Conservation (phyloP, 1,140 invertebrate species). For the Aphaenogaster floridana region DNA sequence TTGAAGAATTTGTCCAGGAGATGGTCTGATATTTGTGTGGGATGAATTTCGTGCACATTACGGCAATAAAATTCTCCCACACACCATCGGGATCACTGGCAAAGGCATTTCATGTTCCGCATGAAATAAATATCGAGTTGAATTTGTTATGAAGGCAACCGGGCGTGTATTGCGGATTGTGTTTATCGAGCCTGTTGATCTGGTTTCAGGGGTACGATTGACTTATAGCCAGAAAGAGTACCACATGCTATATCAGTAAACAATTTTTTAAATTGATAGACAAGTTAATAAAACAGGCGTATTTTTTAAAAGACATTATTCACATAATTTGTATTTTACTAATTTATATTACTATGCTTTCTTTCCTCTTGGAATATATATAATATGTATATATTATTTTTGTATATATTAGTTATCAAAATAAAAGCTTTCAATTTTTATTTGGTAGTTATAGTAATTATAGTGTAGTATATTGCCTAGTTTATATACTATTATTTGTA, state of each 20-base stretch:
- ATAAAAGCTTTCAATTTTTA: not conserved
- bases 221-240: conserved; percentile 4
- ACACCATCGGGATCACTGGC: conserved; percentile 14
- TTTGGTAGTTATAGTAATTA: not conserved
- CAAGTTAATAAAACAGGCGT: not conserved
- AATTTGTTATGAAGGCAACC: conserved; percentile 59
- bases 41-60: conserved; percentile 43
- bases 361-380: not conserved
- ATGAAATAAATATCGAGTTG: conserved; percentile 64
- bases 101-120: conserved; percentile 54
- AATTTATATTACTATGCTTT: not conserved
- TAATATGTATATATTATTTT: not conserved
- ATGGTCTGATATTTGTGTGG: conserved; percentile 3
- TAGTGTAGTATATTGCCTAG: not conserved
- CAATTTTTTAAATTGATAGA: not conserved
- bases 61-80: conserved; percentile 59
- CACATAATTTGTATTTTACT: not conserved
- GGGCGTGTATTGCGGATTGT: conserved; percentile 47
- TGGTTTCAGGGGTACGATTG: conserved; percentile 35
- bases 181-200: conserved; percentile 59
- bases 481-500: not conserved
- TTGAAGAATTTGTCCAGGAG: conserved; percentile 21
- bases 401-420: not conserved
- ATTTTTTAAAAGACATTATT: not conserved
- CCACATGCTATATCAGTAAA: not conserved